Conservation (phyloP, 2,797 vertebrate genomes). For the Phalloptychus januarius region DNA sequence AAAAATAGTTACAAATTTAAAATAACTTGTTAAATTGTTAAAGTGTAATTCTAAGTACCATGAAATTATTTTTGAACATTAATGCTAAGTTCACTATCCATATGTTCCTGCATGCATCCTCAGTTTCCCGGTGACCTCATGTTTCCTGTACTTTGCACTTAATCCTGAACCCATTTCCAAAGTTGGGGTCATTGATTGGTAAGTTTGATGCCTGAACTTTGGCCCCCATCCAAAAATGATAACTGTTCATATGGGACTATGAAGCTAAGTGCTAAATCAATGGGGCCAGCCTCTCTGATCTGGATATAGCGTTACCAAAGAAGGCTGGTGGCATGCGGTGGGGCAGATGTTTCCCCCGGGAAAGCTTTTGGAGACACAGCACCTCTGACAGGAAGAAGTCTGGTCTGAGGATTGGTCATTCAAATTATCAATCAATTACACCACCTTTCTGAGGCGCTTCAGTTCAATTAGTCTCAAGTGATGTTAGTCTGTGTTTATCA, state of each 20-base stretch:
- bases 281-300: conserved; percentile 77
- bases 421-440: conserved; percentile 75
- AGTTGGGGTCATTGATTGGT: conserved; percentile 78
- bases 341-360: conserved; percentile 78
- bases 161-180: conserved; percentile 59
- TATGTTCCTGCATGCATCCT: not conserved
- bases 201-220: conserved; percentile 78
- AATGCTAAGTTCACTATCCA: not conserved
- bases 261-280: conserved; percentile 87
- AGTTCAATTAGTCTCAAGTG: conserved; percentile 28
- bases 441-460: conserved; percentile 41
- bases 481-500: not conserved
- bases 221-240: conserved; percentile 78
- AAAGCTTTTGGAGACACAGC: conserved; percentile 79
- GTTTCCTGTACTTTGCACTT: conserved; percentile 60
- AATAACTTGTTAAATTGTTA: not conserved
- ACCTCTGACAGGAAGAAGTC: conserved; percentile 59
- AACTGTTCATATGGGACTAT: conserved; percentile 83
- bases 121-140: conserved; percentile 21
- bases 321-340: conserved; percentile 75
- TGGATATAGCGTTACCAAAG: conserved; percentile 81
- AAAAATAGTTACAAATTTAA: not conserved
- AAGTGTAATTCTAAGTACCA: not conserved
- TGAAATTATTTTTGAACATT: not conserved
- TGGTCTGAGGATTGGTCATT: conserved; percentile 67